phyloP scores from a whole-genome alignment of 2,888 invertebrate species.

The Caenorhabditis sp. region DNA sequence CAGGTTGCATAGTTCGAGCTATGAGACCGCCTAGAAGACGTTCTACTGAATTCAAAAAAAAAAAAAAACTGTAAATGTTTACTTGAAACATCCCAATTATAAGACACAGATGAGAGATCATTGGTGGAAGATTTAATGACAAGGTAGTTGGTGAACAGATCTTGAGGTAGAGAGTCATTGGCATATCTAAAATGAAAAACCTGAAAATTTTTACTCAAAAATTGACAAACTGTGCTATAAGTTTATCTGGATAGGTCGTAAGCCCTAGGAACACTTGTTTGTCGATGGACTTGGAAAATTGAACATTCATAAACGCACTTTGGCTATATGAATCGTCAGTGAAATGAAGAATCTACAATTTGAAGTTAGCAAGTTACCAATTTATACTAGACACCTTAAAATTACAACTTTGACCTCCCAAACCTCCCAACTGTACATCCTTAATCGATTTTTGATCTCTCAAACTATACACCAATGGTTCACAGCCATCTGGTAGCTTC shows the following conservation, averaged over 20 bases:
- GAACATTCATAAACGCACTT: constrained; percentile 38
- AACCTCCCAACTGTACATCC: constrained; percentile 15
- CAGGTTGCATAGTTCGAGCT: constrained; percentile 21
- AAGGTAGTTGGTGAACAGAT: constrained; percentile 43
- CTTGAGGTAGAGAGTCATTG: constrained; percentile 17
- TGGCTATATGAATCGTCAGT: constrained; percentile 34
- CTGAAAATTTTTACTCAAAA: background rate
- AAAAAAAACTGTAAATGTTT: no score
- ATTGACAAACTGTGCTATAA: constrained; percentile 19
- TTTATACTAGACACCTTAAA: no score
- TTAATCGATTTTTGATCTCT: background rate
- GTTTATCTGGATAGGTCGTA: background rate
- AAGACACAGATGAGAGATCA: background rate
- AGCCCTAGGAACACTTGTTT: constrained; percentile 35
- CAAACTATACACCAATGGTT: constrained; percentile 31
- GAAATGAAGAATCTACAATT: constrained; percentile 53
- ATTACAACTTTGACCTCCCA: no score
- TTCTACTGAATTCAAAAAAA: no score
- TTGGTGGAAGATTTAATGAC: constrained; percentile 24
- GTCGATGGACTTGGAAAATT: constrained; percentile 1
- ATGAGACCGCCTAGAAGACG: constrained; percentile 31
- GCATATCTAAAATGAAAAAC: constrained; percentile 1
- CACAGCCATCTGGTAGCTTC: constrained; percentile 13
- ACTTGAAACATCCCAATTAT: constrained; percentile 40
- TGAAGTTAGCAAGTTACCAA: no score